Percentiles rank a stretch among this genome's conserved stretches.
These are phyloP conservation scores for Mycetomoellerius zeteki DNA, from an alignment of 1,140 invertebrate species.

Conservation along the genomic window DNA sequence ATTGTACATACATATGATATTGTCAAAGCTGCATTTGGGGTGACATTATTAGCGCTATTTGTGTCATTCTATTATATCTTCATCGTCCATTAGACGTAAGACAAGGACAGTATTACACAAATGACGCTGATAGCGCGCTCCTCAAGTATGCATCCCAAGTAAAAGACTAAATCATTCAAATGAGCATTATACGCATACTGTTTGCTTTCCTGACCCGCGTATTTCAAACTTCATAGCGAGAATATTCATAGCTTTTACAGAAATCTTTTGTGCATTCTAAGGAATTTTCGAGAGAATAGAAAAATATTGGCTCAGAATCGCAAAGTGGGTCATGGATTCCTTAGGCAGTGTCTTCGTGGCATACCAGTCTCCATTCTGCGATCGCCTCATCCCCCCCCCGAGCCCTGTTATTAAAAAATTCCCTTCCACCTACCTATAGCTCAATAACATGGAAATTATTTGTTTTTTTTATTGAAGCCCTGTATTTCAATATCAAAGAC, in stretches of 20 bases:
- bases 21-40: no score
- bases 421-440: slow-evolving; percentile 68
- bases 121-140: no score
- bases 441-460: slow-evolving; percentile 77
- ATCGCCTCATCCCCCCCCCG: slow-evolving; percentile 64
- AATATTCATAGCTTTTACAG: slow-evolving; percentile 65
- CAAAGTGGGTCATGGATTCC: slow-evolving; percentile 73
- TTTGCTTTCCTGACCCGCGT: slow-evolving; percentile 13
- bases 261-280: slow-evolving; percentile 61
- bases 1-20: neutral
- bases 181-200: slow-evolving; percentile 17
- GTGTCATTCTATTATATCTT: no score
- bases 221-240: slow-evolving; percentile 13
- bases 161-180: slow-evolving; percentile 10
- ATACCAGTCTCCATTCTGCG: slow-evolving; percentile 67
- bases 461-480: slow-evolving; percentile 70
- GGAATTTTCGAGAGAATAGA: slow-evolving; percentile 67
- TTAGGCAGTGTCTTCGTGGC: slow-evolving; percentile 72
- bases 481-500: slow-evolving; percentile 74
- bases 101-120: no score
- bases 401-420: slow-evolving; percentile 76
- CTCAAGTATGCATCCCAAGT: no score
- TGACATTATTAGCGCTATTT: no score
- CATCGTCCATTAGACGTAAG: no score
- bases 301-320: slow-evolving; percentile 72